Conservation (phyloP, 2,797 vertebrate species). For the Macrochelys suwanniensis region DNA sequence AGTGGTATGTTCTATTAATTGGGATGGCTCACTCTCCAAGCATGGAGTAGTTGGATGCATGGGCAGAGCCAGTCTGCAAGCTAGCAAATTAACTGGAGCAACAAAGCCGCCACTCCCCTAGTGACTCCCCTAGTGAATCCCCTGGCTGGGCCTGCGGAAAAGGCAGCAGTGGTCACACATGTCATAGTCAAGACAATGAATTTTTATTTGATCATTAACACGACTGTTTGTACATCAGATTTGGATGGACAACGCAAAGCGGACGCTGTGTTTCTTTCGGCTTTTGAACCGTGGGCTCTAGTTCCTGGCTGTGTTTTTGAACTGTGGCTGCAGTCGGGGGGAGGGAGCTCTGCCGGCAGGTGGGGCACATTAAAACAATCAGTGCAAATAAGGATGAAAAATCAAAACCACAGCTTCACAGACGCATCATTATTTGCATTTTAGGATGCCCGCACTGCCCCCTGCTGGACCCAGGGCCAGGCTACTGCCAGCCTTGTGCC, state of each 20-base stretch:
- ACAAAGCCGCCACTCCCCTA: too few relatives aligned
- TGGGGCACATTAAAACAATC: not conserved
- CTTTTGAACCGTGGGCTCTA: not conserved
- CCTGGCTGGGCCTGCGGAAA: not conserved
- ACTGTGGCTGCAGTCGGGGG: not conserved
- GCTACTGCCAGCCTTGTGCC: not conserved
- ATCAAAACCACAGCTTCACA: not conserved
- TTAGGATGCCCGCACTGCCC: rapidly evolving
- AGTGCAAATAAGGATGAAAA: not conserved
- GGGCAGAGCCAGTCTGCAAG: not conserved
- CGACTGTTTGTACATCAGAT: not conserved
- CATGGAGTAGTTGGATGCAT: not conserved
- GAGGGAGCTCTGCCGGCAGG: too few relatives aligned
- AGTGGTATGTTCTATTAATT: not conserved
- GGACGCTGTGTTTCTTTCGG: not conserved
- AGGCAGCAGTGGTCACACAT: not conserved
- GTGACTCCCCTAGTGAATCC: too few relatives aligned
- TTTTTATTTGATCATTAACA: constrained; percentile 44
- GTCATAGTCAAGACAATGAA: constrained; percentile 12
- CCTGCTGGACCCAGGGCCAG: not conserved
- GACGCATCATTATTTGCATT: not conserved
- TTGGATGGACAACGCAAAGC: constrained; percentile 41
- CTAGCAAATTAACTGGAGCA: not conserved
- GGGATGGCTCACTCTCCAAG: not conserved
- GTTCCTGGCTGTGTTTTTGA: too few relatives aligned